phyloP scores from a whole-genome alignment of 2,113 vertebrate genomes.

The Elephas maximus region DNA sequence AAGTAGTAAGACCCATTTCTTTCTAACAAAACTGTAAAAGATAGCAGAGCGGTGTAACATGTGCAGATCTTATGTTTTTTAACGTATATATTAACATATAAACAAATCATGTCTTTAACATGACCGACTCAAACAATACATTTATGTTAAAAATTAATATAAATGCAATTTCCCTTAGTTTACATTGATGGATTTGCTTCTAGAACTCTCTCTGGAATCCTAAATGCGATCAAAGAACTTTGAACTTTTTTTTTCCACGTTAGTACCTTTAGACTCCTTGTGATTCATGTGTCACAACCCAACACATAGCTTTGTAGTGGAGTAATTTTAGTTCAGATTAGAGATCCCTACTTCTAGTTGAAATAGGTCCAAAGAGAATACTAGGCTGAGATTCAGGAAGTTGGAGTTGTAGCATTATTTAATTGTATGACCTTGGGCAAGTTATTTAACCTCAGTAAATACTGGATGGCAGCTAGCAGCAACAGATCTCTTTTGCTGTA shows the following conservation, averaged over 20 bases:
- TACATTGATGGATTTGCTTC: conserved; percentile 46
- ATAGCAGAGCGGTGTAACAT: not conserved
- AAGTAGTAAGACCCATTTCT: conserved; percentile 85
- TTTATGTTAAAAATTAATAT: conserved; percentile 30
- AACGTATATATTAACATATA: not conserved
- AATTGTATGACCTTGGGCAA: not conserved
- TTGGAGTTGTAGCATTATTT: not conserved
- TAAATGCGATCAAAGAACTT: conserved; percentile 32
- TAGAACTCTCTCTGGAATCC: conserved; percentile 44
- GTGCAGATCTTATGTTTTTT: conserved; percentile 35
- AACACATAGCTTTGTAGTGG: not conserved
- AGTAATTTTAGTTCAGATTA: not conserved
- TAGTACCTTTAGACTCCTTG: not conserved
- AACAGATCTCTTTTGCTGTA: not conserved
- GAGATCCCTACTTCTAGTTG: not conserved
- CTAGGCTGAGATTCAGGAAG: not conserved
- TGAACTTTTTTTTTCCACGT: conserved; percentile 21
- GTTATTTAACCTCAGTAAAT: not conserved
- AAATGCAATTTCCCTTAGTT: not conserved
- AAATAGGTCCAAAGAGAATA: conserved; percentile 27
- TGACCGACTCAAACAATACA: not conserved
- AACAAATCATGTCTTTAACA: not conserved
- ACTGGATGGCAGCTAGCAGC: not conserved
- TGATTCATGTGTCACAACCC: not conserved
- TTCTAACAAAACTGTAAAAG: not conserved